Percentiles rank a stretch among this genome's conserved stretches.
phyloP scores from a whole-genome alignment of 2,113 vertebrate genomes.

The Sturnus vulgaris region DNA sequence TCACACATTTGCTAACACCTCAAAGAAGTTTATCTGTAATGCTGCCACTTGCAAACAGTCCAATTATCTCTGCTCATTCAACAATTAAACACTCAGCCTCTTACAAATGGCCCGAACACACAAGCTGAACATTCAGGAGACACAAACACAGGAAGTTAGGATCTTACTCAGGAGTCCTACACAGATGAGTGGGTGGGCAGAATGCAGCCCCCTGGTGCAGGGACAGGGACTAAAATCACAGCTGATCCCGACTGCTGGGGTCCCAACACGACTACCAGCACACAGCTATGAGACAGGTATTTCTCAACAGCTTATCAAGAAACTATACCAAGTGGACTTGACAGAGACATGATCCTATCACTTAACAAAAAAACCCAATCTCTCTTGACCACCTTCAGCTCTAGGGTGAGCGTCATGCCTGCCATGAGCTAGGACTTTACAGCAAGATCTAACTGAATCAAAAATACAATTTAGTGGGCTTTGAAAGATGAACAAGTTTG shows the following conservation, averaged over 20 bases:
- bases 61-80: conserved; percentile 18
- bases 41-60: not conserved
- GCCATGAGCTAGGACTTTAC: not conserved
- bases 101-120: not conserved
- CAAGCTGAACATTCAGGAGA: not conserved
- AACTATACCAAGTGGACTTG: not conserved
- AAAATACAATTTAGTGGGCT: not conserved
- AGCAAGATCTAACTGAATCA: not conserved
- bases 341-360: not conserved
- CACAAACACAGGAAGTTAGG: not conserved
- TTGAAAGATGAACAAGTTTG: not conserved
- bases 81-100: not conserved
- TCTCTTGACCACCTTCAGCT: not conserved
- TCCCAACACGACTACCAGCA: not conserved
- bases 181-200: not conserved
- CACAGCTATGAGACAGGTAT: rapidly evolving
- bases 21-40: not conserved
- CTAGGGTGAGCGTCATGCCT: not conserved
- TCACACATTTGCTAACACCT: not conserved
- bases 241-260: not conserved
- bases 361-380: not conserved
- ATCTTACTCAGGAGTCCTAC: not conserved
- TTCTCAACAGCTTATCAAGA: not conserved
- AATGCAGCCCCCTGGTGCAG: not conserved
- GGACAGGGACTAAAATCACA: not conserved